phyloP scores from a whole-genome alignment of 2,888 invertebrate species.

The Spodoptera picta region DNA sequence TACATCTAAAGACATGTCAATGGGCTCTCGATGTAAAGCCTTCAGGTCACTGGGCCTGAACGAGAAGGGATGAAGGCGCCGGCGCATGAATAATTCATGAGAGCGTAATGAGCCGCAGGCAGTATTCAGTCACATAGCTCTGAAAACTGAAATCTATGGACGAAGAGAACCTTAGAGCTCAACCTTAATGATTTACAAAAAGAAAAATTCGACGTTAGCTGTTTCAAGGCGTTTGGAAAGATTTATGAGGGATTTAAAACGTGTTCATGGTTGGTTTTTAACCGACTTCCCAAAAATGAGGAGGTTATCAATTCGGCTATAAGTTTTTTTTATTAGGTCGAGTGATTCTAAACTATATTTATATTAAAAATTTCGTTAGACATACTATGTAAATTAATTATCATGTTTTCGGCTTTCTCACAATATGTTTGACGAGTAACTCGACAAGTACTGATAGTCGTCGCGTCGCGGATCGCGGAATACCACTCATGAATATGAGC shows the following conservation, averaged over 20 bases:
- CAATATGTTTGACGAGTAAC: too few species aligned
- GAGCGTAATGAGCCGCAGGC: constrained; percentile 83
- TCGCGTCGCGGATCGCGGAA: too few species aligned
- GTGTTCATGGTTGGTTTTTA: too few species aligned
- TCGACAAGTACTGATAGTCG: too few species aligned
- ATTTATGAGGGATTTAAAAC: constrained; percentile 9
- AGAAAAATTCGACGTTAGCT: constrained; percentile 25
- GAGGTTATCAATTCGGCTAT: too few species aligned
- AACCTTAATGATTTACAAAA: constrained; percentile 70
- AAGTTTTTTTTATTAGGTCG: too few species aligned
- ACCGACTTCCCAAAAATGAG: too few species aligned
- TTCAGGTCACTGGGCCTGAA: constrained; percentile 67
- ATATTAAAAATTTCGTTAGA: too few species aligned
- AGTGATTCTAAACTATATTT: too few species aligned
- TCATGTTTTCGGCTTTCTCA: too few species aligned
- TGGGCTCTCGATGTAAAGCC: constrained; percentile 62
- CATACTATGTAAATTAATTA: too few species aligned
- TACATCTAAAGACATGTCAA: constrained; percentile 62
- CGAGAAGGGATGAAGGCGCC: constrained; percentile 60
- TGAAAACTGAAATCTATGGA: constrained; percentile 63
- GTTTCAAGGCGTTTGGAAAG: constrained; percentile 6
- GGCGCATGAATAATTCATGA: constrained; percentile 82
- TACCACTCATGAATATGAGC: too few species aligned
- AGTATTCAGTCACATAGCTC: constrained; percentile 70
- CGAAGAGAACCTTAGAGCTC: constrained; percentile 53